A percentile compares a stretch with the other conserved stretches of the same genome.
Evolutionary conservation across 2,797 vertebrate genomes (phyloP).

Genomic region (Perodicticus potto): DNA sequence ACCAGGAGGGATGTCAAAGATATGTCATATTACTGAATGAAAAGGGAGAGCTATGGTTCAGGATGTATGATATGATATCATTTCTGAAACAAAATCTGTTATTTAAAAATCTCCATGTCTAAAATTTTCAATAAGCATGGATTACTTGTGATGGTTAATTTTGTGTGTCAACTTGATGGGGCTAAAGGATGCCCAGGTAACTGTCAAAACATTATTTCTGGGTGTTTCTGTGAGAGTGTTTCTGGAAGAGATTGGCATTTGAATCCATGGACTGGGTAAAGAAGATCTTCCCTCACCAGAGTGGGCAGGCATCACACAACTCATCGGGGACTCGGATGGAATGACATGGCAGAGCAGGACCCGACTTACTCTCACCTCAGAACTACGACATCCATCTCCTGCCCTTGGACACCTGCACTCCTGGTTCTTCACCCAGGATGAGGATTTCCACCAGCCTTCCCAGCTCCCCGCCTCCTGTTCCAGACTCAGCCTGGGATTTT

Average conservation of each 20-base stretch:
- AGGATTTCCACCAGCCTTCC: neutral
- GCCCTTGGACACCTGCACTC: neutral
- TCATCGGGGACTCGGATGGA: neutral
- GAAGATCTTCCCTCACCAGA: neutral
- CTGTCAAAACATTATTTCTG: neutral
- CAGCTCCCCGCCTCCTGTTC: neutral
- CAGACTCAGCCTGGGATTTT: neutral
- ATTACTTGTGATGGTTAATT: neutral
- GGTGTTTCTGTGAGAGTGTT: neutral
- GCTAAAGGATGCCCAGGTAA: neutral
- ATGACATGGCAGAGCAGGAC: neutral
- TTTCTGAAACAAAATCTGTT: conserved; percentile 27
- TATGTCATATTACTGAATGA: neutral
- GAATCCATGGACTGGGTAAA: neutral
- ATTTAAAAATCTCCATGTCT: neutral
- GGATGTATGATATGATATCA: neutral
- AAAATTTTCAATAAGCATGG: neutral
- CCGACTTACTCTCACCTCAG: fast-evolving
- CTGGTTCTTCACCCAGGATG: too few relatives aligned
- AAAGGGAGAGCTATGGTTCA: neutral
- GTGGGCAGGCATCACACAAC: too few relatives aligned
- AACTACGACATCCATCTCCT: neutral
- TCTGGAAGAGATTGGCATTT: neutral
- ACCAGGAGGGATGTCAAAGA: neutral
- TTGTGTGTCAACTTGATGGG: neutral